phyloP scores from a whole-genome alignment of 30 jellyfish, hydroid and myxozoan species.

The Chrysaora quinquecirrha region DNA sequence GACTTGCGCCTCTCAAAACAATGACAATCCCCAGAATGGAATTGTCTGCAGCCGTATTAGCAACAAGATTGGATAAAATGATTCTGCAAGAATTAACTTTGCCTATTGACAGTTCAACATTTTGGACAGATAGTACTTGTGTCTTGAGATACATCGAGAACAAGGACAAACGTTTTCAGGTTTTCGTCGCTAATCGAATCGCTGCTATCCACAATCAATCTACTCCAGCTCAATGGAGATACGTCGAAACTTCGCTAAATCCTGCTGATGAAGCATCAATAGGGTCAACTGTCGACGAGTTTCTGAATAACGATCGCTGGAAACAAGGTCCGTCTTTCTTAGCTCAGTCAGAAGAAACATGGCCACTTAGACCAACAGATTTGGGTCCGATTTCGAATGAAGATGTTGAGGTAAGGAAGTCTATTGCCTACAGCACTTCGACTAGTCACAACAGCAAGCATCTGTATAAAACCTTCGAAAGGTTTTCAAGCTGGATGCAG shows the following conservation, averaged over 20 bases:
- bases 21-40: constrained; percentile 32
- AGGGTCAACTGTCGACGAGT: constrained; percentile 16
- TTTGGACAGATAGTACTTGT: constrained; percentile 48
- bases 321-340: constrained; percentile 40
- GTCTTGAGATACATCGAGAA: constrained; percentile 21
- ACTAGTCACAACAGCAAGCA: background rate
- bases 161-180: constrained; percentile 25
- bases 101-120: background rate
- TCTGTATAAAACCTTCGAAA: background rate
- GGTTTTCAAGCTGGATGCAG: no score
- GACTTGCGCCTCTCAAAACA: constrained; percentile 34
- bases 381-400: background rate
- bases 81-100: background rate
- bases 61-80: constrained; percentile 16
- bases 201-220: constrained; percentile 15
- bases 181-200: constrained; percentile 41
- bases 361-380: background rate
- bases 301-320: constrained; percentile 35
- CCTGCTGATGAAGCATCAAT: constrained; percentile 67
- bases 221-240: constrained; percentile 27
- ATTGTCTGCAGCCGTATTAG: constrained; percentile 34
- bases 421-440: background rate
- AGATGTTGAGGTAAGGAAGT: background rate
- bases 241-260: constrained; percentile 8
- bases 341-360: constrained; percentile 1